A percentile compares a stretch with the other conserved stretches of the same genome.
Evolutionary conservation across 2,888 invertebrate genomes (phyloP).

Genomic region (Listrodromus nycthemerus): DNA sequence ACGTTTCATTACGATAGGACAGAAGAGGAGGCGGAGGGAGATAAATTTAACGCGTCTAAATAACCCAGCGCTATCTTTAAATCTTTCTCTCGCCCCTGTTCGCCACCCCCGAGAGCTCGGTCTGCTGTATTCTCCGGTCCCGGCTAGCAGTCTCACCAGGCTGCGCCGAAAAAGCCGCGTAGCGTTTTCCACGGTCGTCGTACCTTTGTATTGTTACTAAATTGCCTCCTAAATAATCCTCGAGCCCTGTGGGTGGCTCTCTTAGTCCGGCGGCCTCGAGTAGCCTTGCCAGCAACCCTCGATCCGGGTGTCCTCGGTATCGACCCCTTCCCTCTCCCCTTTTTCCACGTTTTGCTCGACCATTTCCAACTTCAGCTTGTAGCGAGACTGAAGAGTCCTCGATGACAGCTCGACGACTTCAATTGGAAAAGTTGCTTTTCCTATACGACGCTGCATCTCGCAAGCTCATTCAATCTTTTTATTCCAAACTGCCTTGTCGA

Average conservation of each 20-base stretch:
- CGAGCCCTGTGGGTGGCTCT: slow-evolving; percentile 34
- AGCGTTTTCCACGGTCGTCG: slow-evolving; percentile 20
- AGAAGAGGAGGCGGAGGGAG: neutral
- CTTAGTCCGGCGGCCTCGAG: slow-evolving; percentile 34
- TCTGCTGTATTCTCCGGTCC: slow-evolving; percentile 8
- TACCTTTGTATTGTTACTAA: slow-evolving; percentile 69
- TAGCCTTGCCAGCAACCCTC: slow-evolving; percentile 35
- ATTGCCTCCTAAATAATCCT: slow-evolving; percentile 72
- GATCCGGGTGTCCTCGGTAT: neutral
- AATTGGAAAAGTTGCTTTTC: slow-evolving; percentile 42
- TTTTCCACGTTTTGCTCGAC: slow-evolving; percentile 26
- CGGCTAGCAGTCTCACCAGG: slow-evolving; percentile 19
- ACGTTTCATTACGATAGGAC: slow-evolving; percentile 37
- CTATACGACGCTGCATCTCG: neutral
- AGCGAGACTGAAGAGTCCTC: slow-evolving; percentile 16
- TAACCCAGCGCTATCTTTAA: slow-evolving; percentile 50
- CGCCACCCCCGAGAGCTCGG: slow-evolving; percentile 1
- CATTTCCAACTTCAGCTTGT: slow-evolving; percentile 44
- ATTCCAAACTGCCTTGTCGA: neutral
- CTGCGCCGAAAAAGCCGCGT: slow-evolving; percentile 27
- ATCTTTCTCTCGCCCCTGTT: slow-evolving; percentile 31
- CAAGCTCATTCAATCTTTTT: slow-evolving; percentile 5
- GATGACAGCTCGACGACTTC: slow-evolving; percentile 45
- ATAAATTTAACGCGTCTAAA: slow-evolving; percentile 48
- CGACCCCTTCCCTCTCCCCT: slow-evolving; percentile 6